A percentile compares a stretch with the other conserved stretches of the same genome.
Conservation (phyloP, 2,888 invertebrate species). For the Chymomyza amoena region DNA sequence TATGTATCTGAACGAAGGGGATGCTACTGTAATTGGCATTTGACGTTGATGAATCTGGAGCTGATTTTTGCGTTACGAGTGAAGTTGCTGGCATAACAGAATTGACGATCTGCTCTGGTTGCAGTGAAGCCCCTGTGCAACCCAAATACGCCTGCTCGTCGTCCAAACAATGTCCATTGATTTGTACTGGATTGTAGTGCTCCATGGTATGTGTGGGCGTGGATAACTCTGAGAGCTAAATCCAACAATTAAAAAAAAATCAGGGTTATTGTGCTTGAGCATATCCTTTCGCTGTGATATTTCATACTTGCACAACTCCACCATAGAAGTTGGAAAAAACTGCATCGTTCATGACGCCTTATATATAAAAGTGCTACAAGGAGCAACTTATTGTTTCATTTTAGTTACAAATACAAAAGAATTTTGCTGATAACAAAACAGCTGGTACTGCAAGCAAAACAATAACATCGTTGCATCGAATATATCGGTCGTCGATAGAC, state of each 20-base stretch:
- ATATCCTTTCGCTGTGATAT: slow-evolving; percentile 58
- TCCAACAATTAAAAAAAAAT: slow-evolving; percentile 36
- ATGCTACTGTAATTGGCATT: slow-evolving; percentile 32
- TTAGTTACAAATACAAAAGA: slow-evolving; percentile 38
- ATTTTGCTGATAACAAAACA: slow-evolving; percentile 34
- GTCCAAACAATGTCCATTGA: slow-evolving; percentile 45
- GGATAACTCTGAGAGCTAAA: slow-evolving; percentile 34
- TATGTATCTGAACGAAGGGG: slow-evolving; percentile 77
- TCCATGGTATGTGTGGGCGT: slow-evolving; percentile 61
- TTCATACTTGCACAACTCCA: slow-evolving; percentile 34
- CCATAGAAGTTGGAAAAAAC: slow-evolving; percentile 64
- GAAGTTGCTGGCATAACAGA: neutral
- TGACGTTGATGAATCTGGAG: neutral
- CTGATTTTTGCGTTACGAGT: neutral
- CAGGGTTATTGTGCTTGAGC: slow-evolving; percentile 23
- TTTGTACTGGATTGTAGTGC: slow-evolving; percentile 42
- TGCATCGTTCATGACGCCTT: slow-evolving; percentile 70
- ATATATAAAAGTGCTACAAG: slow-evolving; percentile 16
- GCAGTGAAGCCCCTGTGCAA: neutral
- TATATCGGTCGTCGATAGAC: neutral
- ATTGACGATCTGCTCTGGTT: neutral
- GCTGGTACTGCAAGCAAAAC: slow-evolving; percentile 26
- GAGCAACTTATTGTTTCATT: slow-evolving; percentile 41
- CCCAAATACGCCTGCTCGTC: slow-evolving; percentile 46
- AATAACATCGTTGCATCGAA: slow-evolving; percentile 1